phyloP scores from a whole-genome alignment of 2,797 vertebrate species.

The Ficedula albicollis region DNA sequence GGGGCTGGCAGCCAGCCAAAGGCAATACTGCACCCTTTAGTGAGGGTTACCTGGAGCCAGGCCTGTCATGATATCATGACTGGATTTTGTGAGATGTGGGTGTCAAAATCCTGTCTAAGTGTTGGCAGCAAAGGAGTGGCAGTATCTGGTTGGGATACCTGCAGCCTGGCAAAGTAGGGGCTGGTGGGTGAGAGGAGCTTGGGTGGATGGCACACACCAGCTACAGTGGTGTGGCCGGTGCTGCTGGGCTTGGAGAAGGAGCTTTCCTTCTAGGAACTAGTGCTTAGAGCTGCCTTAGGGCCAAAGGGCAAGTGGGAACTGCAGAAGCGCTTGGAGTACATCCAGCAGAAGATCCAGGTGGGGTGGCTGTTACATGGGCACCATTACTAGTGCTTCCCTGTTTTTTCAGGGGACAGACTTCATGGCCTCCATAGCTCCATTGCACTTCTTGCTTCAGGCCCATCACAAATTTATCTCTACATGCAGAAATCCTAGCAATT shows the following conservation, averaged over 20 bases:
- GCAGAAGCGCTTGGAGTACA: not conserved
- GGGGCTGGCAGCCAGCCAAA: not conserved
- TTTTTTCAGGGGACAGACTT: not conserved
- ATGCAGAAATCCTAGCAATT: not conserved
- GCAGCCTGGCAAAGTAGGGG: not conserved
- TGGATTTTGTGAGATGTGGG: not conserved
- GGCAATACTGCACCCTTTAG: not conserved
- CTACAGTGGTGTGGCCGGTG: accelerated
- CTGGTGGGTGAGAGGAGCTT: not conserved
- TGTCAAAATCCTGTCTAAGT: not conserved
- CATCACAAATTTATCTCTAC: not conserved
- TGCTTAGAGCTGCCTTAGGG: not conserved
- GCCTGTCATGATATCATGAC: not conserved
- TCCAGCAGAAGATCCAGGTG: not conserved
- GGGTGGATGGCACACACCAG: accelerated
- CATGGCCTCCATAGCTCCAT: not conserved
- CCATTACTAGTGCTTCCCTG: not conserved
- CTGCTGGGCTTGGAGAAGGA: not conserved
- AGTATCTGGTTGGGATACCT: not conserved
- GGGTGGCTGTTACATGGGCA: no score
- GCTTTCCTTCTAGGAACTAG: not conserved
- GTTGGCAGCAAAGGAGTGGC: not conserved
- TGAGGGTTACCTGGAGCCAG: not conserved
- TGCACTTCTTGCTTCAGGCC: not conserved
- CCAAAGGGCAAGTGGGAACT: not conserved